Base-by-base conservation (phyloP, 2,888 invertebrate genomes). In the Byasa hedistus region DNA sequence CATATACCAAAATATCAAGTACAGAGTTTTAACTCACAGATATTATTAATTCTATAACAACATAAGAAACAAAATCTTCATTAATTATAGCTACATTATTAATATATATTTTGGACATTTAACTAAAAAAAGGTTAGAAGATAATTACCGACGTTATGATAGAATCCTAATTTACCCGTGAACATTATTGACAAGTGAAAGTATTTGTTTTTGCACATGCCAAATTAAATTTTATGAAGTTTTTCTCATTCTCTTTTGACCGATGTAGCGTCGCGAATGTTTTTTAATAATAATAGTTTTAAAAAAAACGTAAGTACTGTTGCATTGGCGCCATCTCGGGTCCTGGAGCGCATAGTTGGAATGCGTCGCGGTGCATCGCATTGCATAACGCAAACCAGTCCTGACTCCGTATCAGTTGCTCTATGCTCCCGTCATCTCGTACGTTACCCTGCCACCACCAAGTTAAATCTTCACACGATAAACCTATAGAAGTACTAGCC, bases 351-450 rank as follows among this genome's bases (percentile, higher is more conserved):
- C 67, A 52, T 67, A 60, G 71, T 65, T 58, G 62, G 74, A 75
- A 73, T 69, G 73, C 60, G 71, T 73, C 72, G 77, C 74, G 74
- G 73, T 73, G 76, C 79, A 72, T 72, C 73, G 71, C 73, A 75
- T 88, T 88, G 80, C 88, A 84, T 87, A 88, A 89, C 78, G 78
- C 77, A 79, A 84, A 86, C 85, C 83, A 85, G 86, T 85, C 80
- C 68, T 48, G 48, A 48, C 48, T 19, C 15, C 39, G 72, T 71
- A 71, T 74, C 72, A 72, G 69, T 69, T 70, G 72, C 69, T 54
- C 58, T 52, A 68, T 70, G 71, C 71, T 70, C 76, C 70, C 71
- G 69, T 72, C 76, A 68, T 65, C 64, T 61, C 64, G 39, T 17
- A 71, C 68, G 61, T 73, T 73, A 71, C 71, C 70, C 73, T 72